phyloP scores from a whole-genome alignment of 2,113 vertebrate genomes.

The Nycticorax nycticorax region DNA sequence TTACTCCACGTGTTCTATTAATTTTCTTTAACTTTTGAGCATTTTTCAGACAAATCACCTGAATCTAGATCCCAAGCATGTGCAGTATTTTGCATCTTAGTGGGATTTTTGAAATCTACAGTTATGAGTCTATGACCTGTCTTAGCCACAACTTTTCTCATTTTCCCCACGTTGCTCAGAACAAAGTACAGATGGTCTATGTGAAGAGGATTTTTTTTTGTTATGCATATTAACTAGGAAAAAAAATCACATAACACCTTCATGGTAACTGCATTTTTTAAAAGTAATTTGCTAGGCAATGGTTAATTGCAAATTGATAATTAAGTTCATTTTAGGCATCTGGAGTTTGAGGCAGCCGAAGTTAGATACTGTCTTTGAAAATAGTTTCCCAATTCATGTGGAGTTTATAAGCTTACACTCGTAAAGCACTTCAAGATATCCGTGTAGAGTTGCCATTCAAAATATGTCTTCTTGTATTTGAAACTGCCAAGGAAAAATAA shows the following conservation, averaged over 20 bases:
- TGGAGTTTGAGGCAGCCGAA: background rate
- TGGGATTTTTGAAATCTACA: background rate
- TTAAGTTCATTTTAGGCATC: background rate
- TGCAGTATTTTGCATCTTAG: background rate
- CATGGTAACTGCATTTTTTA: background rate
- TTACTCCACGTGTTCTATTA: background rate
- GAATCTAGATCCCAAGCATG: background rate
- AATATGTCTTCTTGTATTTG: background rate
- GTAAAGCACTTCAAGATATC: background rate
- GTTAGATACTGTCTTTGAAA: background rate
- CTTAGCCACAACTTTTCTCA: background rate
- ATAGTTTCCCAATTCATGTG: background rate
- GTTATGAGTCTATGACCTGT: background rate
- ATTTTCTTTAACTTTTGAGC: background rate
- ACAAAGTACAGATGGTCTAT: background rate
- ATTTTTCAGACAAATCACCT: background rate
- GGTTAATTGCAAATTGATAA: background rate
- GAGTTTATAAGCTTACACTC: background rate
- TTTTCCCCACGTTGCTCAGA: background rate
- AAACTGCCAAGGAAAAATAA: background rate
- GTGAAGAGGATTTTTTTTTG: too few relatives aligned
- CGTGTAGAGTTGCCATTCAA: background rate
- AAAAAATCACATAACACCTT: background rate
- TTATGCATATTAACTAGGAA: background rate
- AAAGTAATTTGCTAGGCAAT: background rate